A percentile compares a stretch with the other conserved stretches of the same genome.
Conservation (phyloP, 2,113 vertebrate species). For the Pelobates fuscus region DNA sequence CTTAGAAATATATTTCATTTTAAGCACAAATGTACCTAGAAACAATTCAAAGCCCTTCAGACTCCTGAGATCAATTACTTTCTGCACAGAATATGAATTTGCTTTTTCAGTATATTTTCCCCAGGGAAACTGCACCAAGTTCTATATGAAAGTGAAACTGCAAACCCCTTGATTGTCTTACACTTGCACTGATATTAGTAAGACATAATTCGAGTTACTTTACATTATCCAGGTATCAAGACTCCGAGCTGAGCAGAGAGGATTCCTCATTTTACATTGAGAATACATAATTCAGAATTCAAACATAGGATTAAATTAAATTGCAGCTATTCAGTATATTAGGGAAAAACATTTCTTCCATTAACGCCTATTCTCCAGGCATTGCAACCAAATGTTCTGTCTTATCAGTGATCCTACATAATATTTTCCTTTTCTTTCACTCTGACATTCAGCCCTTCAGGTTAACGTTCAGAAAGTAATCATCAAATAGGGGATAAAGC, state of each 20-base stretch:
- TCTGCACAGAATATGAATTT: slow-evolving; percentile 42
- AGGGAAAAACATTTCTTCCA: not conserved
- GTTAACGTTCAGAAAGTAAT: slow-evolving; percentile 16
- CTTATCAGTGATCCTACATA: not conserved
- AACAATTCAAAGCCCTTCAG: slow-evolving; percentile 24
- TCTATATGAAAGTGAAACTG: slow-evolving; percentile 30
- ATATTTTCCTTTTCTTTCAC: slow-evolving; percentile 13
- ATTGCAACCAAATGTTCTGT: not conserved
- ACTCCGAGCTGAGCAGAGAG: not conserved
- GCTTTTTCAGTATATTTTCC: slow-evolving; percentile 14
- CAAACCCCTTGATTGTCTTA: slow-evolving; percentile 2
- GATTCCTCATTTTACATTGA: not conserved
- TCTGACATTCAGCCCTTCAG: not conserved
- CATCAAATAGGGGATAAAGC: slow-evolving; percentile 5
- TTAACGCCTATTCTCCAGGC: not conserved
- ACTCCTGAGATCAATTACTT: slow-evolving; percentile 24
- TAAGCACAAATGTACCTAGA: slow-evolving; percentile 25
- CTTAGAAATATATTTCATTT: slow-evolving; percentile 17
- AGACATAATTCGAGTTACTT: not conserved
- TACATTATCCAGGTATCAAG: not conserved
- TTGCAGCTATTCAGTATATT: not conserved
- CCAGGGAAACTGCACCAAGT: slow-evolving; percentile 29
- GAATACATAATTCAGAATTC: not conserved
- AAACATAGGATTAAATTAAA: slow-evolving; percentile 3
- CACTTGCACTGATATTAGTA: slow-evolving; percentile 22